Evolutionary conservation across 2,797 vertebrate genomes (phyloP).

Genomic region (Muraenolepis orangiensis): DNA sequence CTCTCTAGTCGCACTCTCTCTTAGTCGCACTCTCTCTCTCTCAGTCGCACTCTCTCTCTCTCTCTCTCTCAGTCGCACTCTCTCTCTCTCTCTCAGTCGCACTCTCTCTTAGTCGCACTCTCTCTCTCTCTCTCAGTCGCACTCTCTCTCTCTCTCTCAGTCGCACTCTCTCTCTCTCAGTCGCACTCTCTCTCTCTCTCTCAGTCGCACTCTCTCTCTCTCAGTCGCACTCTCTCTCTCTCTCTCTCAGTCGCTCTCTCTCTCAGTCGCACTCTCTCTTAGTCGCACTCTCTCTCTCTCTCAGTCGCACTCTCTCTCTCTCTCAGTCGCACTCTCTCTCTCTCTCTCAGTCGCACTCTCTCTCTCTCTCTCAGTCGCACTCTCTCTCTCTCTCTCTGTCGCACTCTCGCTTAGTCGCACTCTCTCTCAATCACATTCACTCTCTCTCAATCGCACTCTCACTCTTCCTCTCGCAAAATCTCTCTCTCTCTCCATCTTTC

Average conservation of each 20-base stretch:
- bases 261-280: too few relatives aligned
- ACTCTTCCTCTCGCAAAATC: background rate
- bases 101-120: constrained; percentile 43
- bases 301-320: background rate
- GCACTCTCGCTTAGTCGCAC: too few relatives aligned
- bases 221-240: constrained; percentile 41
- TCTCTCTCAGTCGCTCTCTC: constrained; percentile 51
- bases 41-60: background rate
- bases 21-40: constrained; percentile 38
- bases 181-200: background rate
- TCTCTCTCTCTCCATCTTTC: constrained; percentile 3
- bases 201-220: constrained; percentile 8
- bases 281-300: constrained; percentile 34
- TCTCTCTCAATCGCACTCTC: constrained; percentile 49
- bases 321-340: constrained; percentile 36
- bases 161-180: constrained; percentile 25
- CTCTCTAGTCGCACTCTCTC: constrained; percentile 38
- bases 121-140: too few relatives aligned
- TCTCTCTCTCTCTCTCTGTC: background rate
- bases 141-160: constrained; percentile 51
- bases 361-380: background rate
- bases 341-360: constrained; percentile 46
- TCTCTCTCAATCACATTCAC: constrained; percentile 19
- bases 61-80: constrained; percentile 6
- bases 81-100: constrained; percentile 7